Percentiles rank a stretch among this genome's conserved stretches.
phyloP scores from a whole-genome alignment of 1,140 invertebrate species.

The Gyrodactylus salaris region DNA sequence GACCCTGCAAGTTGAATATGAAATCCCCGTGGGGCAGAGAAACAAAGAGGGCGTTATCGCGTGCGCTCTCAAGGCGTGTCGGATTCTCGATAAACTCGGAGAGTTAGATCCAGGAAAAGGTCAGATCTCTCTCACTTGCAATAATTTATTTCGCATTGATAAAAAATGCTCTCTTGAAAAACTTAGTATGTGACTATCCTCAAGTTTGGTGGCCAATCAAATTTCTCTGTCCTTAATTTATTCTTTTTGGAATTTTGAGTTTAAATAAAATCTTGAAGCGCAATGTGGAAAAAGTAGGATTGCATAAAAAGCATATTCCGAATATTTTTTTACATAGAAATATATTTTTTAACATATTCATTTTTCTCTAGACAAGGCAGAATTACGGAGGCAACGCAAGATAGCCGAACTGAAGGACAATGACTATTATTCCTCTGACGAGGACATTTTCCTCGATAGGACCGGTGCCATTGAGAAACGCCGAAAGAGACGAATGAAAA shows the following conservation, averaged over 20 bases:
- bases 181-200: no score
- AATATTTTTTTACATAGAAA: background rate
- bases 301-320: background rate
- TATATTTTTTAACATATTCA: background rate
- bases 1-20: background rate
- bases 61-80: conserved; percentile 66
- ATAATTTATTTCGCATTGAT: background rate
- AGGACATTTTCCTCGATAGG: conserved; percentile 69
- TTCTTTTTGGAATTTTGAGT: no score
- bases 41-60: conserved; percentile 33
- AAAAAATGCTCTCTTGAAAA: no score
- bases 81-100: conserved; percentile 47
- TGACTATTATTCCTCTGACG: conserved; percentile 79
- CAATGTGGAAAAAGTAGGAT: no score
- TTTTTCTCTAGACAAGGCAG: background rate
- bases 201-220: no score
- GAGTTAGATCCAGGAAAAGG: conserved; percentile 21
- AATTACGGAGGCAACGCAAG: background rate
- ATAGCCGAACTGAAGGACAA: conserved; percentile 40
- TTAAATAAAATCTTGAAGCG: no score
- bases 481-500: conserved; percentile 35
- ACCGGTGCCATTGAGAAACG: conserved; percentile 66
- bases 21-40: background rate
- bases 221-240: no score
- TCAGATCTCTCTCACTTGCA: no score